Evolutionary conservation across 30 jellyfish, hydroid and myxozoan species (phyloP).

Genomic region (Morbakka virulenta): DNA sequence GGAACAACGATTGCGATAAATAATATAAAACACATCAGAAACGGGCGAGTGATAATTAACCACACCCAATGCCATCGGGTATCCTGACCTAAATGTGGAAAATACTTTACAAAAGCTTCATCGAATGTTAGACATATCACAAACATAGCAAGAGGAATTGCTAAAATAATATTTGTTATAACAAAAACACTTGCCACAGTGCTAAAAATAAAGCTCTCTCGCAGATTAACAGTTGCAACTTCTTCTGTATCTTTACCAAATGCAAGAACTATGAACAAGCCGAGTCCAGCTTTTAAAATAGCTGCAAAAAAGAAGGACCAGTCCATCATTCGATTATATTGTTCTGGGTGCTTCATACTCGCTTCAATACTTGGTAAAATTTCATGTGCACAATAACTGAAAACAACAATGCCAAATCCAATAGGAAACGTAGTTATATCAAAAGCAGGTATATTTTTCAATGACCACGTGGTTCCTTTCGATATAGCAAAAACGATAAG

Average conservation of each 20-base stretch:
- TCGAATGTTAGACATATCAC: slow-evolving; percentile 39
- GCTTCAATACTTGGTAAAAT: slow-evolving; percentile 53
- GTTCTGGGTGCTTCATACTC: slow-evolving; percentile 20
- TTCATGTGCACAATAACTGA: slow-evolving; percentile 83
- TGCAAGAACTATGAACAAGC: slow-evolving; percentile 43
- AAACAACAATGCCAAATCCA: slow-evolving; percentile 90
- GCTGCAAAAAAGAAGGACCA: slow-evolving; percentile 16
- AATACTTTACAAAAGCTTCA: background rate
- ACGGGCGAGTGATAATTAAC: slow-evolving; percentile 17
- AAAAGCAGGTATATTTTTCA: slow-evolving; percentile 70
- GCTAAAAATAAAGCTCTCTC: background rate
- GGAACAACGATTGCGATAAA: slow-evolving; percentile 43
- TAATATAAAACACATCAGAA: background rate
- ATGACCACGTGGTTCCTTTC: slow-evolving; percentile 56
- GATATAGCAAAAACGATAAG: slow-evolving; percentile 72
- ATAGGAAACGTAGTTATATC: slow-evolving; percentile 83
- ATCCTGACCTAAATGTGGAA: background rate
- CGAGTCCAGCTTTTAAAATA: slow-evolving; percentile 10
- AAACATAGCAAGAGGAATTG: slow-evolving; percentile 22
- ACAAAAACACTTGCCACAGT: background rate
- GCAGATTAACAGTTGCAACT: slow-evolving; percentile 8
- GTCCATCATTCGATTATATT: slow-evolving; percentile 8
- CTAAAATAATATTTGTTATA: background rate
- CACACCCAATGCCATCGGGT: slow-evolving; percentile 4
- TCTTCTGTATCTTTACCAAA: slow-evolving; percentile 16